Evolutionary conservation across 2,888 invertebrate species (phyloP), one percentile per base, ranked within the genome.

Genomic region (Cephus pulcher): DNA sequence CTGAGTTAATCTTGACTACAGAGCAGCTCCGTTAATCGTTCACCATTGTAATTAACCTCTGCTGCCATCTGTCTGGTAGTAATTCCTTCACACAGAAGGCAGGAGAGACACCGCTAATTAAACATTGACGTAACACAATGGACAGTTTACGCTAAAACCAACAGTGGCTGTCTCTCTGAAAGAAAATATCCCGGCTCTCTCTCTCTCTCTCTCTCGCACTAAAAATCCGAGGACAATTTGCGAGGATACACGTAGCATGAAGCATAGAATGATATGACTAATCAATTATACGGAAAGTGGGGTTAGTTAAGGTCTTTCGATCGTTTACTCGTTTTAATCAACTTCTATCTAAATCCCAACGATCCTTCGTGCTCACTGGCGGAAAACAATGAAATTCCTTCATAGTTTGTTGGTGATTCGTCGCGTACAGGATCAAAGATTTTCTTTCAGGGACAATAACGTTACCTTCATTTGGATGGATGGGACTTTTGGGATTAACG

Each of bases 31-130:
- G 77, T 78, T 80, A 75, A 78, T 80, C 79, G 77, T 78, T 80
- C 78, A 77, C 69, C 74, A 70, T 70, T 78, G 76, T 77, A 80
- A 81, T 78, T 81, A 81, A 81, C 81, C 81, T 75, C 35, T 34
- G 68, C 76, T 34, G 40, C 34, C 69, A 79, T 79, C 80, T 79
- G 56, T 23, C 56, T 56, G 56, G 56, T 23, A 56, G 56, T 56
- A 56, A 56, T 56, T 56, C 56, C 56, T 23, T 56, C 56, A 56
- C 56, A 23, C 56, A 56, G 56, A 56, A 56, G 23, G 23, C 9
- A 56, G 56, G 56, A 56, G 56, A 9, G 23, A 56, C 23, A 56
- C 56, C 56, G 23, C 56, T 56, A 56, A 56, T 56, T 56, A 56
- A 56, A 56, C 56, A 56, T 56, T 56, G 56, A 56, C 56, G 23